These are phyloP conservation scores for Crematogaster levior DNA, from an alignment of 2,888 invertebrate species.

Conservation along the genomic window DNA sequence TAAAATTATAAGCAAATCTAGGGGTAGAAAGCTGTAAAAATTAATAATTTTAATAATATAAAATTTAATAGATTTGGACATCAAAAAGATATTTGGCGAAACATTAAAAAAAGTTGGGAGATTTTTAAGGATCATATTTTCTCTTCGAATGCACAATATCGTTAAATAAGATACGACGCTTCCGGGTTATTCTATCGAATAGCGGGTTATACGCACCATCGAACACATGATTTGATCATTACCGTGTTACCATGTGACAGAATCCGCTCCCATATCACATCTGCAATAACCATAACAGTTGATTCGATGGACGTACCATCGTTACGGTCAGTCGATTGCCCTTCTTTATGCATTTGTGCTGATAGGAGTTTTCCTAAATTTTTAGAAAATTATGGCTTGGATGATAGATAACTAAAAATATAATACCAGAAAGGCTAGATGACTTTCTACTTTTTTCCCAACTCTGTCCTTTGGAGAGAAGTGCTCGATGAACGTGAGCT, in stretches of 20 bases:
- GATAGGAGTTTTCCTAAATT: slow-evolving; percentile 25
- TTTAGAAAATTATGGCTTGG: neutral
- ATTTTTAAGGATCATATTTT: slow-evolving; percentile 20
- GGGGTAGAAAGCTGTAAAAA: neutral
- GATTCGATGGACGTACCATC: slow-evolving; percentile 11
- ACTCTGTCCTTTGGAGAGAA: slow-evolving; percentile 18
- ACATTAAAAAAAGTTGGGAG: neutral
- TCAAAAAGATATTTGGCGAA: neutral
- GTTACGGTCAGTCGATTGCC: slow-evolving; percentile 1
- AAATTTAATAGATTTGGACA: neutral
- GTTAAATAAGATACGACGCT: slow-evolving; percentile 18
- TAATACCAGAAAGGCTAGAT: neutral
- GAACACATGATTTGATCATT: slow-evolving; percentile 39
- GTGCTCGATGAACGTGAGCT: slow-evolving; percentile 12
- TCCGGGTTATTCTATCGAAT: slow-evolving; percentile 19
- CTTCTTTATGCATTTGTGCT: slow-evolving; percentile 29
- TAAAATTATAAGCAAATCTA: neutral
- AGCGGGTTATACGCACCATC: slow-evolving; percentile 22
- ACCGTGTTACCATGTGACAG: slow-evolving; percentile 13
- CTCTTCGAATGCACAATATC: neutral
- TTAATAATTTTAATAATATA: neutral
- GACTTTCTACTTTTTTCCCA: slow-evolving; percentile 20
- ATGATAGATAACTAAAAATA: neutral
- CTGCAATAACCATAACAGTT: slow-evolving; percentile 38
- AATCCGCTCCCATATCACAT: slow-evolving; percentile 26